Evolutionary conservation across 64 coral and sea anemone species (phyloP), one percentile per base, ranked within the genome.

Genomic region (Montipora capricornis): DNA sequence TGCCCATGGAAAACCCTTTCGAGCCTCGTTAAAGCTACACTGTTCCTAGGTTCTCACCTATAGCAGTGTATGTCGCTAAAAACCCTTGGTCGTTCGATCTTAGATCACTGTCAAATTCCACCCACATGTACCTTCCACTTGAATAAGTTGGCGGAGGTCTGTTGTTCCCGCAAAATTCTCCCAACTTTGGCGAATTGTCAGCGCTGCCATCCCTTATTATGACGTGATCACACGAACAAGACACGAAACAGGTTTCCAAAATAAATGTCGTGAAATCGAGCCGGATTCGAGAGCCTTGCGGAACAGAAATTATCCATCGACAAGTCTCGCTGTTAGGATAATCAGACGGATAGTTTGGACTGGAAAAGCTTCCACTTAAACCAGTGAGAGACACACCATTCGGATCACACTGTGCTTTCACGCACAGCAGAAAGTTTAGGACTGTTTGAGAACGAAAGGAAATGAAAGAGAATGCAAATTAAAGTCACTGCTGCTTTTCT

Each of bases 171-270:
- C 1, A 29, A 29, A 29, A 29, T 29, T 29, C 29, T 29, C 29
- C 29, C 29, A 29, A 29, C 29, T 29, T 9, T 13, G 22, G 10
- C 4, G 83, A 68, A 71, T 49, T 88, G 58, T 17, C 73, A 24
- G 20, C 16, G 37, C 60, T 52, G 3, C 92, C 92, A 74, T 93
- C 84, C 45, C 92, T 80, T 55, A 93, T 17, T 62, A 79, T 66
- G 26, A 88, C 75, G 68, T 88, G 79, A 66, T 93, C 92, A 83
- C 90, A 92, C 14, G 61, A 20, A n/a, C 90, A 92, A 6, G 90
- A 37, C 13, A 71, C 69, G 0, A 80, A 19, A 59, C 90, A 92
- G 22, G 83, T 77, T 45, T 92, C 80, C 4, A 92, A 9, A 45
- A 48, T 2, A 85, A 92, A 92, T 19, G 20, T 74, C 20, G 37